phyloP scores from a whole-genome alignment of 2,888 invertebrate species.

The Leucophenga maculata region DNA sequence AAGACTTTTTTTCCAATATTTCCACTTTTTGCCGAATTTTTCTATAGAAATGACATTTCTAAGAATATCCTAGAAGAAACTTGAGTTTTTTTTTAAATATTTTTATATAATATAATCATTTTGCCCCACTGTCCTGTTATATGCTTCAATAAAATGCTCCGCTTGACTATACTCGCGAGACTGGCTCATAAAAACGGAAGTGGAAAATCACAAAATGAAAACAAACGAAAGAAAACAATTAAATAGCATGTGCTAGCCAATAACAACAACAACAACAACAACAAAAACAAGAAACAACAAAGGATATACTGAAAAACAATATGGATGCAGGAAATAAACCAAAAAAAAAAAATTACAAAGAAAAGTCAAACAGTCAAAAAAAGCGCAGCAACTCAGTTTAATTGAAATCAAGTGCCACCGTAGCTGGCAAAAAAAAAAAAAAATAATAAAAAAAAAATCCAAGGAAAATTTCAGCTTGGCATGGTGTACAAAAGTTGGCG shows the following conservation, averaged over 20 bases:
- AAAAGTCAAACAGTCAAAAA: slow-evolving; percentile 34
- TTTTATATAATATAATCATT: no score
- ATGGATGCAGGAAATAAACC: slow-evolving; percentile 42
- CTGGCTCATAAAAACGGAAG: slow-evolving; percentile 9
- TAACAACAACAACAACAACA: slow-evolving; percentile 18
- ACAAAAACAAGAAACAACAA: slow-evolving; percentile 36
- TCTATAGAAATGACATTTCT: no score
- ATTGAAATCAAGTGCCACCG: slow-evolving; percentile 54
- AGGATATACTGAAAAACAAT: slow-evolving; percentile 60
- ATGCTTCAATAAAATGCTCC: no score
- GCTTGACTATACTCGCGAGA: not conserved
- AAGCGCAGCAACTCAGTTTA: slow-evolving; percentile 58
- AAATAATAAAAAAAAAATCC: not conserved
- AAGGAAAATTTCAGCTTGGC: slow-evolving; percentile 5
- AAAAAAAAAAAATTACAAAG: not conserved
- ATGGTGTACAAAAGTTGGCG: slow-evolving; percentile 30
- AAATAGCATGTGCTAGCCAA: slow-evolving; percentile 23
- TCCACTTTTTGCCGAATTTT: no score
- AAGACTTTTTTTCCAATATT: no score
- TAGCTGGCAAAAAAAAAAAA: not conserved
- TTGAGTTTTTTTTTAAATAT: no score
- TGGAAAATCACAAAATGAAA: slow-evolving; percentile 15
- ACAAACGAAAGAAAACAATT: slow-evolving; percentile 18
- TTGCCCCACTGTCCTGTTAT: not conserved
- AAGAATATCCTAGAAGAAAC: no score